Conservation (phyloP, 2,113 vertebrate species). For the Polypterus bichir region DNA sequence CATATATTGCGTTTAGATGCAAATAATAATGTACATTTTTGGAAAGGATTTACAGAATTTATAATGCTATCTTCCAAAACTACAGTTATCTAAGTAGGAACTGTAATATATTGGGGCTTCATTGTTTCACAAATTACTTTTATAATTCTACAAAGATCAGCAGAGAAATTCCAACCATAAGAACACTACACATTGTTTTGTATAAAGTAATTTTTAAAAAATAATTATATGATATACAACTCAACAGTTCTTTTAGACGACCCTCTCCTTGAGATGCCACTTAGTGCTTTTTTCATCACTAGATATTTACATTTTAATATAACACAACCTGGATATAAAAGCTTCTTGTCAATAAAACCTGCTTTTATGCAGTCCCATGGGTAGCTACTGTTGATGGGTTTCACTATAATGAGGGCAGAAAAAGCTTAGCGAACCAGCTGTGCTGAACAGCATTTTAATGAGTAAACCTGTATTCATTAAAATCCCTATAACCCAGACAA, state of each 20-base stretch:
- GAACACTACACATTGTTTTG: no score
- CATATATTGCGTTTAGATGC: no score
- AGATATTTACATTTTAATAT: not conserved
- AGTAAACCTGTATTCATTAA: constrained; percentile 6
- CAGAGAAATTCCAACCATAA: no score
- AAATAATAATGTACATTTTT: no score
- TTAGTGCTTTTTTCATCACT: not conserved
- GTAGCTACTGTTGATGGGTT: not conserved
- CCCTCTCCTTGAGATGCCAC: not conserved
- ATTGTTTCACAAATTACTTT: no score
- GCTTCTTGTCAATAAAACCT: not conserved
- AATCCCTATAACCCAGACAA: not conserved
- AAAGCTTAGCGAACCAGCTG: constrained; percentile 1
- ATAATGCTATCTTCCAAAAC: no score
- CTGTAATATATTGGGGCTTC: no score
- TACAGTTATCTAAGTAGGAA: no score
- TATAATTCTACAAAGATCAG: no score
- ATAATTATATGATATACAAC: no score
- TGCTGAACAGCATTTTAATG: constrained; percentile 6
- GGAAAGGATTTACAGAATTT: no score
- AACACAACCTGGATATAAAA: not conserved
- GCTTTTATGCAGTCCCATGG: not conserved
- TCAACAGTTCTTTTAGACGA: not conserved
- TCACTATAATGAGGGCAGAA: constrained; percentile 5
- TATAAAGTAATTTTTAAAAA: no score